A percentile compares a stretch with the other conserved stretches of the same genome.
phyloP scores from a whole-genome alignment of 2,888 invertebrate genomes.

The Chaetoderma sp. region DNA sequence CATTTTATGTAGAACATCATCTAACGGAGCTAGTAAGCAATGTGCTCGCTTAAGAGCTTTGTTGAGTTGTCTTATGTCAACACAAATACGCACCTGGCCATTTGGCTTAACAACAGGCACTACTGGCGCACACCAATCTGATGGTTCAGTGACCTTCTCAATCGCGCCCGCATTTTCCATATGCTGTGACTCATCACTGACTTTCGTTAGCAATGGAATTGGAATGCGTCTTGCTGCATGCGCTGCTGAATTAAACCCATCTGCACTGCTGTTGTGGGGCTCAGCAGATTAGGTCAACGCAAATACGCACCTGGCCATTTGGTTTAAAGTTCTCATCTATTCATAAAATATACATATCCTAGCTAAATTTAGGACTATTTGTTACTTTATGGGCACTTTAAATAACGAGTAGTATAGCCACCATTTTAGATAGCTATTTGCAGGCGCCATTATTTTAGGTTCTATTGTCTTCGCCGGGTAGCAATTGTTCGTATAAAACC shows the following conservation, averaged over 20 bases:
- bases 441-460: no score
- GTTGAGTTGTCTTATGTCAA: slow-evolving; percentile 32
- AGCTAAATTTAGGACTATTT: no score
- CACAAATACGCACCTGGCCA: slow-evolving; percentile 30
- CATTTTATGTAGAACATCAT: slow-evolving; percentile 29
- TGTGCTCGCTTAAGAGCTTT: slow-evolving; percentile 27
- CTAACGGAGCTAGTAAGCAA: slow-evolving; percentile 25
- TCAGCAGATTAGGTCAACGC: slow-evolving; percentile 13
- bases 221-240: slow-evolving; percentile 22
- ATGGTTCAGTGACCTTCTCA: slow-evolving; percentile 26
- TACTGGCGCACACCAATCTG: slow-evolving; percentile 34
- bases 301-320: no score
- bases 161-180: slow-evolving; percentile 32
- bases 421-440: no score
- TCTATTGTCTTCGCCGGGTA: no score
- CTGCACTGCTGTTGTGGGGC: background rate
- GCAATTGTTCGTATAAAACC: no score
- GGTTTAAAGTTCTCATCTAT: no score
- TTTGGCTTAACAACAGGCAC: slow-evolving; percentile 35
- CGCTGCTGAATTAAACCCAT: slow-evolving; percentile 15
- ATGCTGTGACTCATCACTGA: slow-evolving; percentile 26
- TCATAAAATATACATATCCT: no score
- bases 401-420: no score
- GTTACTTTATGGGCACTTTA: no score
- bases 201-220: slow-evolving; percentile 24